Conservation (phyloP, 2,888 invertebrate genomes). For the Mesodorylaimus sp. region DNA sequence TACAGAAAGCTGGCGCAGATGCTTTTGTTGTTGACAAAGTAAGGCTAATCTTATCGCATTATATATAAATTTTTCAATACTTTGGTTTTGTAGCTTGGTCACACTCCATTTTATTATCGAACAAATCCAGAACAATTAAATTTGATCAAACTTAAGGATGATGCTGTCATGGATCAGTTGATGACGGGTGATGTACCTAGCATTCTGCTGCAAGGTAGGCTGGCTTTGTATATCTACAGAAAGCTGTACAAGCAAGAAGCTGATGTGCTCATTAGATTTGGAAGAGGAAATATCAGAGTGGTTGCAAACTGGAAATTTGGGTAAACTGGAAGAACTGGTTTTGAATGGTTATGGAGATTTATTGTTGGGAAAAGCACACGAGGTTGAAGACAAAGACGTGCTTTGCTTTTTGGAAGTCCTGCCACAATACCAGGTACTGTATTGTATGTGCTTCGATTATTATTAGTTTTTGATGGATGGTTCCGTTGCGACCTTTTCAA, state of each 20-base stretch:
- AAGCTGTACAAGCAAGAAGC: neutral
- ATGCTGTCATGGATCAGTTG: slow-evolving; percentile 23
- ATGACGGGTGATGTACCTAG: slow-evolving; percentile 26
- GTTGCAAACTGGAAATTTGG: slow-evolving; percentile 54
- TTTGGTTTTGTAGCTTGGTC: slow-evolving; percentile 44
- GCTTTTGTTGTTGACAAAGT: slow-evolving; percentile 30
- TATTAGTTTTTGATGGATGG: neutral
- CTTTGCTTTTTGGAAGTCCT: slow-evolving; percentile 67
- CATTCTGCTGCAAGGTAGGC: slow-evolving; percentile 25
- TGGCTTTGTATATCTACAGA: neutral
- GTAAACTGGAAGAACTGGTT: slow-evolving; percentile 67
- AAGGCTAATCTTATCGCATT: too few relatives aligned
- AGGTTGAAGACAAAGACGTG: slow-evolving; percentile 32
- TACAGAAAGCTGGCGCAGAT: slow-evolving; percentile 30
- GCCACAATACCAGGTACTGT: slow-evolving; percentile 48
- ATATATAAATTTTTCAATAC: neutral
- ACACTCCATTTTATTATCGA: slow-evolving; percentile 59
- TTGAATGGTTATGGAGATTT: slow-evolving; percentile 67
- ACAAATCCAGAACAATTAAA: slow-evolving; percentile 47
- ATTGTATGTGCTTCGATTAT: neutral
- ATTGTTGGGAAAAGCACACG: slow-evolving; percentile 49
- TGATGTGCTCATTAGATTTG: slow-evolving; percentile 17
- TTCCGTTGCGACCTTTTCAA: too few relatives aligned
- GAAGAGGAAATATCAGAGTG: slow-evolving; percentile 33
- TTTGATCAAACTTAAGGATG: slow-evolving; percentile 23